Conservation (phyloP, 2,797 vertebrate genomes). For the Eremophila alpestris region DNA sequence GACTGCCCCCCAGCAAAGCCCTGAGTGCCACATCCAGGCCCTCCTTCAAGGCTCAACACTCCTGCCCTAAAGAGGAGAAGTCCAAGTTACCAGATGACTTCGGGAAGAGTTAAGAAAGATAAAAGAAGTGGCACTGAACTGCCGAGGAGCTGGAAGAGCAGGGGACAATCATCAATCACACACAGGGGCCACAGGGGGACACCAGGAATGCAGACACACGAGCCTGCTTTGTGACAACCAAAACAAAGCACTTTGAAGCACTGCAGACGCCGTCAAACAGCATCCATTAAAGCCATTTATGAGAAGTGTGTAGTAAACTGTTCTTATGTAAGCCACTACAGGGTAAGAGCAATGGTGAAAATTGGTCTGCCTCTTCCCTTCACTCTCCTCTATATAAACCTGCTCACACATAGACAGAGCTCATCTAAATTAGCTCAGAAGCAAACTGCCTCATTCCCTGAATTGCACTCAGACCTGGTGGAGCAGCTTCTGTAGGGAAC, state of each 20-base stretch:
- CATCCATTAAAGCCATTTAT: constrained; percentile 20
- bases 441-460: constrained; percentile 49
- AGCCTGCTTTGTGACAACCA: not conserved
- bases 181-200: not conserved
- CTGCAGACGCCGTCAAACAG: not conserved
- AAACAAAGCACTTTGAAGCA: not conserved
- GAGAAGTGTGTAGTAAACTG: constrained; percentile 32
- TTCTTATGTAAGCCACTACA: constrained; percentile 31
- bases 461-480: constrained; percentile 29
- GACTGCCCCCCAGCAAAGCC: not conserved
- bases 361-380: constrained; percentile 29
- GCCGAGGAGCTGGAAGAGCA: not conserved
- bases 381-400: constrained; percentile 22
- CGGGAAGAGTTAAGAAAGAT: not conserved
- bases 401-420: constrained; percentile 26
- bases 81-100: not conserved
- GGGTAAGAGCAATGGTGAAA: not conserved
- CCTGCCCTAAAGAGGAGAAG: not conserved
- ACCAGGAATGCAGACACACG: not conserved
- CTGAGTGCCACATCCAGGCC: rapidly evolving
- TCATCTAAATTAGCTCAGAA: constrained; percentile 16
- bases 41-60: not conserved
- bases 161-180: not conserved
- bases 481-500: constrained; percentile 29
- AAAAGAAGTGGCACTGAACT: not conserved